Percentiles rank a stretch among this genome's conserved stretches.
phyloP scores from a whole-genome alignment of 2,888 invertebrate genomes.

The Griposia aprilina region DNA sequence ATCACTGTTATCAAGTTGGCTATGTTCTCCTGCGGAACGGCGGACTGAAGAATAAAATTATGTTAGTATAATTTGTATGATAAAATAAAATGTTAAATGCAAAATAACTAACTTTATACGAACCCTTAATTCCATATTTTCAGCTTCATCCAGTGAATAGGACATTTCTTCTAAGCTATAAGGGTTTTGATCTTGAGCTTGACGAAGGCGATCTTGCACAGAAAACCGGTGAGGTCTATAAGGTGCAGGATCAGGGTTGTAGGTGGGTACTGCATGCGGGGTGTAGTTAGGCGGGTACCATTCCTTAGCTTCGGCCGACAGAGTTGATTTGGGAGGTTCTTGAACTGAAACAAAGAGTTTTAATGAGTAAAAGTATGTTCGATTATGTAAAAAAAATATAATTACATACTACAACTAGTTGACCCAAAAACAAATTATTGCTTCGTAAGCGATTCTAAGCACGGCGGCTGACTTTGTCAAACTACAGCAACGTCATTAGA shows the following conservation, averaged over 20 bases:
- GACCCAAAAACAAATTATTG: conserved; percentile 70
- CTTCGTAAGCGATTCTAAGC: conserved; percentile 67
- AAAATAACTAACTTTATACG: conserved; percentile 44
- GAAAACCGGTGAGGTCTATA: conserved; percentile 84
- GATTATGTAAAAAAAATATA: conserved; percentile 41
- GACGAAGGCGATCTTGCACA: conserved; percentile 87
- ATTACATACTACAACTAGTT: conserved; percentile 51
- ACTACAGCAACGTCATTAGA: conserved; percentile 85
- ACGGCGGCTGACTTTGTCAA: conserved; percentile 79
- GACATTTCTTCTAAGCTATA: conserved; percentile 86
- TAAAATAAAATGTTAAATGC: conserved; percentile 6
- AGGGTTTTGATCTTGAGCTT: conserved; percentile 85
- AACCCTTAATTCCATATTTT: conserved; percentile 85
- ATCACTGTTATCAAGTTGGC: conserved; percentile 93
- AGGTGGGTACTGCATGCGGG: conserved; percentile 78
- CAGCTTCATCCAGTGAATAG: conserved; percentile 85
- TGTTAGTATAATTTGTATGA: conserved; percentile 20
- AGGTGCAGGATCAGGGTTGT: conserved; percentile 78
- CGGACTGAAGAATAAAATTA: conserved; percentile 44
- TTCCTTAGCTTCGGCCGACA: conserved; percentile 91
- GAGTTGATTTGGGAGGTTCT: conserved; percentile 84
- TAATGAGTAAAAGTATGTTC: conserved; percentile 49
- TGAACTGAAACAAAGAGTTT: conserved; percentile 70
- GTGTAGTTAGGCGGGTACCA: conserved; percentile 91
- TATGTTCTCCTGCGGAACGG: conserved; percentile 85